A percentile compares a stretch with the other conserved stretches of the same genome.
These are phyloP conservation scores for Oxyruncus cristatus DNA, from an alignment of 2,113 vertebrate species.

Conservation along the genomic window DNA sequence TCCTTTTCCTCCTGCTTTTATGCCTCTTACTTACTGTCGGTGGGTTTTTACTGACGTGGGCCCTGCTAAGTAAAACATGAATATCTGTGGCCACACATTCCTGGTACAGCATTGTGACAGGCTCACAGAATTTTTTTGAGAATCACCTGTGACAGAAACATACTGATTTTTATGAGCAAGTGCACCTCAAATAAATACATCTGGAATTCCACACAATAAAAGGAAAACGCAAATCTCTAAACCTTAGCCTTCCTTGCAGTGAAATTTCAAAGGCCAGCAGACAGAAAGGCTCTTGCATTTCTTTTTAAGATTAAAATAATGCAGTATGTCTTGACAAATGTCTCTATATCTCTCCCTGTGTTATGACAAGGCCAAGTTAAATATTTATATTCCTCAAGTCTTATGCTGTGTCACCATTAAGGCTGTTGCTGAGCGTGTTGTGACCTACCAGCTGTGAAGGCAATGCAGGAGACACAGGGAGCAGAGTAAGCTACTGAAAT, in stretches of 20 bases:
- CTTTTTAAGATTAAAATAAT: not conserved
- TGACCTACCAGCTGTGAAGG: not conserved
- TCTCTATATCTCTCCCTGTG: not conserved
- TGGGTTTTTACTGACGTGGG: not conserved
- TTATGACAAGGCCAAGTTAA: constrained; percentile 8
- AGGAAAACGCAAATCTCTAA: not conserved
- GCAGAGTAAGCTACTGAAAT: not conserved
- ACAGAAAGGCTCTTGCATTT: not conserved
- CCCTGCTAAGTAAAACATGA: not conserved
- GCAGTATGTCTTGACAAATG: not conserved
- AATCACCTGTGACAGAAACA: not conserved
- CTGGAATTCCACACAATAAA: not conserved
- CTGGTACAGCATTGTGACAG: not conserved
- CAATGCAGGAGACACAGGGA: not conserved
- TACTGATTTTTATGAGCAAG: not conserved
- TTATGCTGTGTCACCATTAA: not conserved
- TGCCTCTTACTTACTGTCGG: not conserved
- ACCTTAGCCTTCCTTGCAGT: not conserved
- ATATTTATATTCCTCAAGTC: not conserved
- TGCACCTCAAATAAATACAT: not conserved
- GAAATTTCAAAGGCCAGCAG: not conserved
- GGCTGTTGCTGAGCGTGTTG: not conserved
- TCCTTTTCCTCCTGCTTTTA: not conserved
- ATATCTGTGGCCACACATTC: not conserved
- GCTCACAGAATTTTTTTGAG: not conserved